Evolutionary conservation across 1,140 invertebrate species (phyloP).

Genomic region (Neodiprion pinetum): DNA sequence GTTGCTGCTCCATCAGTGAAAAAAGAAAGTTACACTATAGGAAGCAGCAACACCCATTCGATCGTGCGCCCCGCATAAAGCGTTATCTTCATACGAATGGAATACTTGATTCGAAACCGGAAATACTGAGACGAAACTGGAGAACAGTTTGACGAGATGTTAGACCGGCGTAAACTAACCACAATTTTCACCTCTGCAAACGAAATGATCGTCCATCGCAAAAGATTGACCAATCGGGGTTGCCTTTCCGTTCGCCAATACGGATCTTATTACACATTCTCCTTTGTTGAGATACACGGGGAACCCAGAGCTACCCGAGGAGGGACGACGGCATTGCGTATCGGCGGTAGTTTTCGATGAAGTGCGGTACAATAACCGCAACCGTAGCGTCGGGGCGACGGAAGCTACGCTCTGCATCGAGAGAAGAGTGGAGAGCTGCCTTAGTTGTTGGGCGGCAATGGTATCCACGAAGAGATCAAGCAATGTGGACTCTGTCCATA

Average conservation of each 20-base stretch:
- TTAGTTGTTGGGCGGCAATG: slow-evolving; percentile 7
- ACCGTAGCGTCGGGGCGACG: not conserved
- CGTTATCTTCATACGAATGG: not conserved
- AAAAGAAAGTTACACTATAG: not conserved
- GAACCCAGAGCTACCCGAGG: not conserved
- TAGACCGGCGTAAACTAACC: no score
- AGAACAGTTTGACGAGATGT: no score
- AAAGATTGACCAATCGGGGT: no score
- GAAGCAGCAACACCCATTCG: not conserved
- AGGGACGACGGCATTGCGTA: not conserved
- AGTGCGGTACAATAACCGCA: not conserved
- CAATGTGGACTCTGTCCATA: slow-evolving; percentile 51
- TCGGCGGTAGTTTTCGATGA: not conserved
- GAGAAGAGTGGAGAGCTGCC: not conserved
- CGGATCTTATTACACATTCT: not conserved
- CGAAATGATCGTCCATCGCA: no score
- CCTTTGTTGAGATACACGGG: not conserved
- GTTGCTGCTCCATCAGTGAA: slow-evolving; percentile 3
- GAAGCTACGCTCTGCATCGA: not conserved
- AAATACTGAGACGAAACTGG: not conserved
- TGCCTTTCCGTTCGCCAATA: no score
- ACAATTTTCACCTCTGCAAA: no score
- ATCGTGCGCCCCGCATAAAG: not conserved
- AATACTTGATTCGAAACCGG: not conserved
- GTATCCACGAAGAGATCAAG: slow-evolving; percentile 40